These are phyloP conservation scores for Pachycephala philippinensis DNA, from an alignment of 2,113 vertebrate species.

Conservation along the genomic window DNA sequence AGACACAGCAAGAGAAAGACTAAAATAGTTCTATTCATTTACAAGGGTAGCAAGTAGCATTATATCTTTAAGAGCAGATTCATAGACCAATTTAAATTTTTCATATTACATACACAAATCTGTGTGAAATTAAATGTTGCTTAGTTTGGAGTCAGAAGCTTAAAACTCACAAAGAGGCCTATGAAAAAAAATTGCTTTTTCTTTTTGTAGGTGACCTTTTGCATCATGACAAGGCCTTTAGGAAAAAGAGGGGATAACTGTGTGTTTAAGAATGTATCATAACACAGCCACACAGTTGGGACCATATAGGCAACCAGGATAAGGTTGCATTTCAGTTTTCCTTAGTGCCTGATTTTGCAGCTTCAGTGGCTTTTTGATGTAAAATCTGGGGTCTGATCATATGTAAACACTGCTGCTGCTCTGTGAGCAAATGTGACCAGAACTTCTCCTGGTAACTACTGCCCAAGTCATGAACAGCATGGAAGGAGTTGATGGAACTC, in stretches of 20 bases:
- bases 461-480: rapidly evolving
- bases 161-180: not conserved
- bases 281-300: rapidly evolving
- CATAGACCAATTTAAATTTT: not conserved
- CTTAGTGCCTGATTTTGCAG: not conserved
- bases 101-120: not conserved
- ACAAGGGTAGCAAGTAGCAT: not conserved
- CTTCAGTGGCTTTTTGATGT: not conserved
- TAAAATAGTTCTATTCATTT: constrained; percentile 34
- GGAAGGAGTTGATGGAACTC: not conserved
- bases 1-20: not conserved
- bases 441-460: not conserved
- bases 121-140: not conserved
- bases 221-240: not conserved
- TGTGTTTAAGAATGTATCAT: not conserved
- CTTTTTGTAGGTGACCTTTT: not conserved
- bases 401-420: not conserved
- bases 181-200: not conserved
- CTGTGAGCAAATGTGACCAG: not conserved
- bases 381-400: not conserved
- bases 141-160: not conserved
- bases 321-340: not conserved
- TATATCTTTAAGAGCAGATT: not conserved
- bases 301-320: not conserved
- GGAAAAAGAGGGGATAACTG: not conserved